phyloP scores from a whole-genome alignment of 2,797 vertebrate genomes.

The Myotis vivesi region DNA sequence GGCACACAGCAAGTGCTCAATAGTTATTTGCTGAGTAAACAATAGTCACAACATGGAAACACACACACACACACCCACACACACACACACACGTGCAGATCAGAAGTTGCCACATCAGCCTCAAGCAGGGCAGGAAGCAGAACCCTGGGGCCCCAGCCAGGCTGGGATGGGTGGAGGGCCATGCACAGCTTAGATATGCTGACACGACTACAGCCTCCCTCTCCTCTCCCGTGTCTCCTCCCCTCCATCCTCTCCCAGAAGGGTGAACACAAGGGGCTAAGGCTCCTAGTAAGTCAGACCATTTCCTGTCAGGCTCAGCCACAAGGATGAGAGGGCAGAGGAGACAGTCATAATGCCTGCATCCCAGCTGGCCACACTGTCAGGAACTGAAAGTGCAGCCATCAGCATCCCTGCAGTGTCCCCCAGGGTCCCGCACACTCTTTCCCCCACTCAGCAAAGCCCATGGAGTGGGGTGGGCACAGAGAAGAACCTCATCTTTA shows the following conservation, averaged over 20 bases:
- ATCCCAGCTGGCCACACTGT: neutral
- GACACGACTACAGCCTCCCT: neutral
- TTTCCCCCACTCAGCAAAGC: neutral
- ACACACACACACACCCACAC: neutral
- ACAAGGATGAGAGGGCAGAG: neutral
- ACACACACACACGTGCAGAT: neutral
- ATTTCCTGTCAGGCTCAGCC: neutral
- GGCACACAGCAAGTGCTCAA: neutral
- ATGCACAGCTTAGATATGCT: neutral
- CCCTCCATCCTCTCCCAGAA: neutral
- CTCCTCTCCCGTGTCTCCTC: neutral
- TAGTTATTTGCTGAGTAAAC: neutral
- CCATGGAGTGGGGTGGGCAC: neutral
- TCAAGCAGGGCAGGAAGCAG: neutral
- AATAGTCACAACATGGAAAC: too few relatives aligned
- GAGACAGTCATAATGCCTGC: neutral
- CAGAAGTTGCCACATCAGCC: neutral
- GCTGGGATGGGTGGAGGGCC: neutral
- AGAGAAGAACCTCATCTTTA: neutral
- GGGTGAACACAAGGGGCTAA: neutral
- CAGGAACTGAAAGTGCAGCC: slow-evolving; percentile 57
- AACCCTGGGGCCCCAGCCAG: neutral
- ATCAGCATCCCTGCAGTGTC: neutral
- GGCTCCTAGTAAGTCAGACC: neutral
- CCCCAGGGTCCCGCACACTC: neutral